A percentile compares a stretch with the other conserved stretches of the same genome.
phyloP scores from a whole-genome alignment of 2,888 invertebrate species.

The Oscheius sp. region DNA sequence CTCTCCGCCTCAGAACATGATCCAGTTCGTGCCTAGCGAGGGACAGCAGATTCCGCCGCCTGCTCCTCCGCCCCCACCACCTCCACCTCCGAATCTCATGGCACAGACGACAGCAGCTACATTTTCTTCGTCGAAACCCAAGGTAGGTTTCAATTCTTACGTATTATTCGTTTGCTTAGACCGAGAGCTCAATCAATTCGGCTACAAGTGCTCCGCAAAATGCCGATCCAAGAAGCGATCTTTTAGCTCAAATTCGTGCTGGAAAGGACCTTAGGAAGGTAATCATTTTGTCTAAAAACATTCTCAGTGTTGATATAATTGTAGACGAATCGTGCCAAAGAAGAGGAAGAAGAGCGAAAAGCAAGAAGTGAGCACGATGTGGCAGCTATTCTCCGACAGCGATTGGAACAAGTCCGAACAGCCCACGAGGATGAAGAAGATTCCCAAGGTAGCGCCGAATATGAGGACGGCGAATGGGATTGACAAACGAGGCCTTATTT shows the following conservation, averaged over 20 bases:
- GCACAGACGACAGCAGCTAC: conserved; percentile 37
- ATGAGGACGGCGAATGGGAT: conserved; percentile 64
- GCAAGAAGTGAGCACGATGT: conserved; percentile 65
- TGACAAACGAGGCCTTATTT: neutral
- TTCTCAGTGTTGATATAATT: neutral
- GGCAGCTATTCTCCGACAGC: conserved; percentile 69
- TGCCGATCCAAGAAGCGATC: conserved; percentile 42
- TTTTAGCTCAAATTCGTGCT: conserved; percentile 68
- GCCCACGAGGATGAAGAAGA: conserved; percentile 59
- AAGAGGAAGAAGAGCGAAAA: conserved; percentile 59
- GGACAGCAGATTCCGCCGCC: conserved; percentile 41
- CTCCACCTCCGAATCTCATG: conserved; percentile 49
- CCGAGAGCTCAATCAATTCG: neutral
- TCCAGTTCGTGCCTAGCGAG: conserved; percentile 48
- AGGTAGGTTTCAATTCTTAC: neutral
- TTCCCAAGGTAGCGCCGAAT: conserved; percentile 46
- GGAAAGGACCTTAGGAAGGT: conserved; percentile 69
- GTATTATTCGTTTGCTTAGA: neutral
- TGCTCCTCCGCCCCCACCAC: conserved; percentile 66
- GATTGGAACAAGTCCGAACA: conserved; percentile 66
- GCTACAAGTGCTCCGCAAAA: neutral
- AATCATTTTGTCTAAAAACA: neutral
- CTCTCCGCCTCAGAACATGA: conserved; percentile 42
- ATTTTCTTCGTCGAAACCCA: conserved; percentile 18
- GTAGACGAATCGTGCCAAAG: conserved; percentile 53